These are phyloP conservation scores for Plumapathes pennacea DNA, from an alignment of 92 coral and sea anemone species.

Conservation along the genomic window DNA sequence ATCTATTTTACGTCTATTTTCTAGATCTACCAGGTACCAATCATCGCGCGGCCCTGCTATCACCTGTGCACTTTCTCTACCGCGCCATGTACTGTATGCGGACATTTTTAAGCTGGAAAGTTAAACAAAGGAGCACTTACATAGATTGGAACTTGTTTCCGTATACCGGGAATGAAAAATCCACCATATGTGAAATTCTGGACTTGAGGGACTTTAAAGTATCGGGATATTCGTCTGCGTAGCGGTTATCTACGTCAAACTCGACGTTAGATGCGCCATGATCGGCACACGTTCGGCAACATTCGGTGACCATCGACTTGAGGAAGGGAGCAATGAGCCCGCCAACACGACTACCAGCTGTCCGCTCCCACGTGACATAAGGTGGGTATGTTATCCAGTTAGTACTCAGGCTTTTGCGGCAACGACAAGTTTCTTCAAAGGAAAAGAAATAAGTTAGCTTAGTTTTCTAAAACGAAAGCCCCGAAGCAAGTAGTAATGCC, in stretches of 20 bases:
- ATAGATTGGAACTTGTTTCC: background rate
- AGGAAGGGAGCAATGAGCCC: slow-evolving; percentile 30
- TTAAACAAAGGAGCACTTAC: too few relatives aligned
- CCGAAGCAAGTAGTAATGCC: too few relatives aligned
- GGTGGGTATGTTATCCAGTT: slow-evolving; percentile 45
- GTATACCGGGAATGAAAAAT: slow-evolving; percentile 6
- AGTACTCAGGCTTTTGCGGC: slow-evolving; percentile 9
- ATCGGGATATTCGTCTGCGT: background rate
- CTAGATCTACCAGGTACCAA: too few relatives aligned
- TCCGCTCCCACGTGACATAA: slow-evolving; percentile 4
- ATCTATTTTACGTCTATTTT: too few relatives aligned
- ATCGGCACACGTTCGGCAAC: slow-evolving; percentile 29
- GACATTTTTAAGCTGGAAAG: too few relatives aligned
- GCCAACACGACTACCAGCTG: background rate
- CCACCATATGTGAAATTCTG: background rate
- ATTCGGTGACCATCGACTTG: slow-evolving; percentile 13
- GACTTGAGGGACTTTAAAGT: background rate
- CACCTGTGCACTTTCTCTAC: too few relatives aligned
- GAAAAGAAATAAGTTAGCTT: too few relatives aligned
- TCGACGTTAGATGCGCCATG: slow-evolving; percentile 5
- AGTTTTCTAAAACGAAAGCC: too few relatives aligned
- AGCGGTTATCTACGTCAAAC: background rate
- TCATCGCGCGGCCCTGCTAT: too few relatives aligned
- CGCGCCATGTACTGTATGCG: too few relatives aligned
- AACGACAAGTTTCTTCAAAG: slow-evolving; percentile 31